Evolutionary conservation across 1,140 invertebrate genomes (phyloP), one percentile per base, ranked within the genome.

Genomic region (Triops longicaudatus): DNA sequence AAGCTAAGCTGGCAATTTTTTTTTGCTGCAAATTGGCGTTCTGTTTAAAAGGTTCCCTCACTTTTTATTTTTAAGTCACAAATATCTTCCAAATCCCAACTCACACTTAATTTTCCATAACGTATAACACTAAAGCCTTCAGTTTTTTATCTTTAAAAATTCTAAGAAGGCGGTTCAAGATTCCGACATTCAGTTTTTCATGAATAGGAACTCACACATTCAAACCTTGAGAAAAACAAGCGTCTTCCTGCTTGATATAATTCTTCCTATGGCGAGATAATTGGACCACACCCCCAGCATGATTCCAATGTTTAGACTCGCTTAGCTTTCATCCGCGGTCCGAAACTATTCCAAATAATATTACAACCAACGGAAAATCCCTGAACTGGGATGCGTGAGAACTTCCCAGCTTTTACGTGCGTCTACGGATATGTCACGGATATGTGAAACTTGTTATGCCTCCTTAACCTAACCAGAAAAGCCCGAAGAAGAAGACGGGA

Each of bases 241-340:
- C 17, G 14, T 17, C 17, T 63, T 63, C 50, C 50, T 63, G 50
- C 50, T 63, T 63, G 50, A 14, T 63, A 63, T 63, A 22, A 7
- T n/a, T 63, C 50, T 63, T 63, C 50, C 31, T n/a, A 22, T 63
- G 50, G 50, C 50, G 50, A 22, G 50, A 63, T 63, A 63, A 63
- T 63, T 63, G 50, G 50, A 63, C 50, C 50, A 63, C 50, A n/a
- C 50, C 50, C 50, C 50, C 50, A 63, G 50, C 50, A 63, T 63
- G 50, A 63, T 63, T 63, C 50, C 50, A 63, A 63, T 63, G 50
- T 63, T 63, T 63, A 63, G 22, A 9, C 50, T 63, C 50, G 2
- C 31, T 37, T 12, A 63, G 22, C 50, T 63, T n/a, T 4, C n/a
- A 14, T 63, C 50, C 50, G 4, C 50, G 6, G 50, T 9, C 50